Base-by-base conservation (phyloP, 2,113 vertebrate species). In the Lanius ludovicianus region DNA sequence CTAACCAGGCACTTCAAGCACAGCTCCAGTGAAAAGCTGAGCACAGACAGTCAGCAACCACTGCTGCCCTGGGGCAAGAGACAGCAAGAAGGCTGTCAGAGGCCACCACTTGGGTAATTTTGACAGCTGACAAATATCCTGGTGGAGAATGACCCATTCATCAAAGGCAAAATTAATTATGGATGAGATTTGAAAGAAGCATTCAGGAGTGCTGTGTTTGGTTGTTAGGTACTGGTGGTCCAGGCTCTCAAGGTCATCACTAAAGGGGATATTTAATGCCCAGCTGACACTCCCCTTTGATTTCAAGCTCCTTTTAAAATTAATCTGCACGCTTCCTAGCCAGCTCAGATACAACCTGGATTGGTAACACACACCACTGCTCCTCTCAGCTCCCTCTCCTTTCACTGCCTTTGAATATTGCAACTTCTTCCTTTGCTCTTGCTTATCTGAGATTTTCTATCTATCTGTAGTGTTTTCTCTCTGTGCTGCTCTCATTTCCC, bases 161-260 rank as follows among this genome's bases (percentile, higher is more conserved):
- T 91, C 92, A 95, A 92, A 95, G 73, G 76, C 69, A 76, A 86
- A 84, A 96, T 96, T 84, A 94, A 96, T 96, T 96, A 96, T 82
- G 69, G 80, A 93, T 94, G 92, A 94, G 92, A 63, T 92, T 10
- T 93, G 83, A 92, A 94, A 83, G 90, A 63, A 84, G n/a, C 2
- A 1, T 63, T 89, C 79, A 83, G 76, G 64, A 86, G 52, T 16
- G 65, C 77, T 73, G 41, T 74, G 85, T 92, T 94, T 90, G 56
- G 69, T 74, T 90, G 68, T 91, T 87, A 92, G 80, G 60, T 78
- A 52, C 76, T 30, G 15, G 86, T 93, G 92, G 76, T 82, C 80
- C 1, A 4, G 90, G 88, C 62, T 85, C 41, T 56, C 64, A 78
- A 75, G 92, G 90, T 94, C 92, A 94, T 55, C 71, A 71, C 76